Conservation (phyloP, 2,797 vertebrate genomes). For the Limosa lapponica region DNA sequence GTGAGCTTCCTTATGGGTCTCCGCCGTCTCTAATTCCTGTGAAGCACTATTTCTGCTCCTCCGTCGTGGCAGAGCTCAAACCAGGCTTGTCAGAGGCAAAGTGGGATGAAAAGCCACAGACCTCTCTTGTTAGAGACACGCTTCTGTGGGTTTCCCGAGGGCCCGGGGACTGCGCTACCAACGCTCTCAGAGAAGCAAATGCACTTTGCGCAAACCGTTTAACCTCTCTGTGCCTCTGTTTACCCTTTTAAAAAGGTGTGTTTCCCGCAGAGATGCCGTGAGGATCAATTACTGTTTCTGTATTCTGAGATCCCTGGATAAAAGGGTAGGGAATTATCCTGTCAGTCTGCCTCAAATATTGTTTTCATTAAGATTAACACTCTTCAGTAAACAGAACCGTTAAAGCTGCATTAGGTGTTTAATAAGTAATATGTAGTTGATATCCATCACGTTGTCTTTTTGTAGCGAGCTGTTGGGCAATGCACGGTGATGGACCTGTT, state of each 20-base stretch:
- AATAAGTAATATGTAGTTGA: slow-evolving; percentile 62
- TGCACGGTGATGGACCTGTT: not conserved
- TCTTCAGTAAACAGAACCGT: slow-evolving; percentile 50
- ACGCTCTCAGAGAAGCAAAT: not conserved
- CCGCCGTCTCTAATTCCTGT: not conserved
- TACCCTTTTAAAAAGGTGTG: slow-evolving; percentile 36
- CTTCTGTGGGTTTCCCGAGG: not conserved
- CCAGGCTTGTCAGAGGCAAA: not conserved
- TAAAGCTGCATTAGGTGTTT: slow-evolving; percentile 61
- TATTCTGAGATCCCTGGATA: slow-evolving; percentile 30
- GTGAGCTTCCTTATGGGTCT: not conserved
- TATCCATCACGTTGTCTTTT: slow-evolving; percentile 16
- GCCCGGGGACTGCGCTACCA: not conserved
- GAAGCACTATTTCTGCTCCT: not conserved
- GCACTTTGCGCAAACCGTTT: not conserved
- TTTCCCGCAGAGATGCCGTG: not conserved
- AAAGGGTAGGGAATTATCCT: slow-evolving; percentile 1
- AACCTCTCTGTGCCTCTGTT: slow-evolving; percentile 44
- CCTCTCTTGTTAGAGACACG: not conserved
- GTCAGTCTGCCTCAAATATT: slow-evolving; percentile 40
- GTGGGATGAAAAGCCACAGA: not conserved
- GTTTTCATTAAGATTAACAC: slow-evolving; percentile 67
- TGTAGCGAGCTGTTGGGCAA: not conserved
- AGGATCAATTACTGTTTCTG: slow-evolving; percentile 48
- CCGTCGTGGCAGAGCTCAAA: not conserved